phyloP scores from a whole-genome alignment of 2,113 vertebrate species.

The Callochromis pleurospilus region DNA sequence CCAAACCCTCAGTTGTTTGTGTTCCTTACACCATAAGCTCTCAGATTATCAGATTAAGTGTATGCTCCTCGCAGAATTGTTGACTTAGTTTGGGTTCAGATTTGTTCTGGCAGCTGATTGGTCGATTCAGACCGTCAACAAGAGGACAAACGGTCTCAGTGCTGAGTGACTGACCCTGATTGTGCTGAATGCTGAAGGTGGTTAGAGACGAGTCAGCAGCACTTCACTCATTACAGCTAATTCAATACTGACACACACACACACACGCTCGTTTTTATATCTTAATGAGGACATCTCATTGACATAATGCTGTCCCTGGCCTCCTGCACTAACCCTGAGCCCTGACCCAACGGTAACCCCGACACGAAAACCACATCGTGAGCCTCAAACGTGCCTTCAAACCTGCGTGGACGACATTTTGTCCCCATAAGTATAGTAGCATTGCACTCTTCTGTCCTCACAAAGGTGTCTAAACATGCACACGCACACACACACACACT shows the following conservation, averaged over 20 bases:
- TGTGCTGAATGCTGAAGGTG: neutral
- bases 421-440: neutral
- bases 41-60: neutral
- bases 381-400: neutral
- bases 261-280: neutral
- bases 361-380: neutral
- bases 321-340: neutral
- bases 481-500: neutral
- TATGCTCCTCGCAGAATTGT: neutral
- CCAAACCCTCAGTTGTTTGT: neutral
- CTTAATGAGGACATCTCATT: neutral
- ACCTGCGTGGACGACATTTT: neutral
- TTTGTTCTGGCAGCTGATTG: neutral
- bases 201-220: neutral
- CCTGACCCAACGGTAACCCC: rapidly evolving
- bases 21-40: neutral
- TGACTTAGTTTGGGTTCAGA: neutral
- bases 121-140: neutral
- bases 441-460: neutral
- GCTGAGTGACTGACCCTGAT: neutral
- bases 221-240: neutral
- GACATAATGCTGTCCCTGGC: neutral
- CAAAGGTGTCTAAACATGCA: neutral
- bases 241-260: neutral
- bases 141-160: neutral